Evolutionary conservation across 2,888 invertebrate species (phyloP), one percentile per base, ranked within the genome.

Genomic region (Drosophila aldrichi): DNA sequence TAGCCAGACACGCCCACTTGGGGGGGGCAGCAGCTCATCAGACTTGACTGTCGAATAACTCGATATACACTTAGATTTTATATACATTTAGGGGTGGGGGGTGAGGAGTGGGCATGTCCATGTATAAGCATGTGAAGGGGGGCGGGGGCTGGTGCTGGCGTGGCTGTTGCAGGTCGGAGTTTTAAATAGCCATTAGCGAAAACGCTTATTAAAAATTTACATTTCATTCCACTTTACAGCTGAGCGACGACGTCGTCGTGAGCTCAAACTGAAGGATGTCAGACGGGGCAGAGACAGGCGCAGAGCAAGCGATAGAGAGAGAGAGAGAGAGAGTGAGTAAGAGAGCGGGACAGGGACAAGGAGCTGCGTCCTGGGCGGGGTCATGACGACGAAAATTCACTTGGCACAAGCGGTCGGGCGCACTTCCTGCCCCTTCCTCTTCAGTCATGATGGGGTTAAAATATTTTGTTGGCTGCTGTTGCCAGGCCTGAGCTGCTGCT

Each of bases 181-280:
- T 89, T 89, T 89, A 91, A 92, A 91, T 92, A 91, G 91, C 91
- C 91, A 91, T 92, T 92, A 91, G 91, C 91, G 89, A 91, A 92
- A 92, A 91, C 88, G 91, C 91, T 91, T 92, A 92, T 91, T 92
- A 91, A 91, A 92, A 92, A 92, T 91, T 92, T 91, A 91, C 91
- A 91, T 91, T 92, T 90, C 89, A 91, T 90, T 89, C 88, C 84
- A 87, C 89, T 90, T 90, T 90, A 77, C 84, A 83, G 83, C 82
- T 86, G 88, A 89, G 88, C 75, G 74, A 75, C 56, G 54, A 55
- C 54, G 59, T 60, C 41, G 60, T 65, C 65, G 56, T 52, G 49
- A 56, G 46, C 74, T 64, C 52, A 29, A 49, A 49, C 48, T 66
- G 65, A 66, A 70, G 74, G 54, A 70, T 70, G 68, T 69, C 70